phyloP scores from a whole-genome alignment of 2,797 vertebrate species.

The Chelon auratus region DNA sequence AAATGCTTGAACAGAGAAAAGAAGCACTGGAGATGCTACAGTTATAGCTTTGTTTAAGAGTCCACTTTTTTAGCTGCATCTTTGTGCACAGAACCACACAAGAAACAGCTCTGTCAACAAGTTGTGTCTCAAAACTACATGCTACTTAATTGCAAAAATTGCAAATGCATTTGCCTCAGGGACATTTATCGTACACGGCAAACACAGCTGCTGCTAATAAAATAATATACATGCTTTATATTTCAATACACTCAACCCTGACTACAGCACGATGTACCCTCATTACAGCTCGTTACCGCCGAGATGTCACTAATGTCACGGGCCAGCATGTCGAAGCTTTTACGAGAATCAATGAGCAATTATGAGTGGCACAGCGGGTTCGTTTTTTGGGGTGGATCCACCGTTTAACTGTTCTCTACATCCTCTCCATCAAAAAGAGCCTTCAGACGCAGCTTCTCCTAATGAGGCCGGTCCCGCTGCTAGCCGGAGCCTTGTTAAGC shows the following conservation, averaged over 20 bases:
- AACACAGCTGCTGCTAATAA: neutral
- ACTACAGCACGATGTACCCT: constrained; percentile 1
- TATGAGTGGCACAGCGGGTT: neutral
- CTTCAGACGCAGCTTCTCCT: constrained; percentile 40
- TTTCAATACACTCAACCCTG: neutral
- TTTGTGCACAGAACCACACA: no score
- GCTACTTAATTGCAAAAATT: no score
- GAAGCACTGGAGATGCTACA: no score
- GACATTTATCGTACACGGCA: neutral
- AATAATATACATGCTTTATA: neutral
- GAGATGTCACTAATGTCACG: neutral
- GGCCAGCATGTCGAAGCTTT: neutral
- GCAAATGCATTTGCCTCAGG: no score
- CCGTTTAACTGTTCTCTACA: neutral
- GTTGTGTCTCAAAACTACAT: no score
- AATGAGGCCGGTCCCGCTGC: constrained; percentile 68
- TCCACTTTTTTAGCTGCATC: no score
- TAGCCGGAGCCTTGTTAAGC: constrained; percentile 62
- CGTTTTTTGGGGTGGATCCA: constrained; percentile 13
- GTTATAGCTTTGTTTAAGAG: no score
- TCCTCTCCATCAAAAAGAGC: constrained; percentile 19
- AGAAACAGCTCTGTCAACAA: no score
- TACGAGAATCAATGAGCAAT: neutral
- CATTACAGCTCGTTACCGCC: neutral
- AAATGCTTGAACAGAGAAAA: no score